Evolutionary conservation across 2,888 invertebrate genomes (phyloP), one percentile per base, ranked within the genome.

Genomic region (Carpatolechia fugitivella): DNA sequence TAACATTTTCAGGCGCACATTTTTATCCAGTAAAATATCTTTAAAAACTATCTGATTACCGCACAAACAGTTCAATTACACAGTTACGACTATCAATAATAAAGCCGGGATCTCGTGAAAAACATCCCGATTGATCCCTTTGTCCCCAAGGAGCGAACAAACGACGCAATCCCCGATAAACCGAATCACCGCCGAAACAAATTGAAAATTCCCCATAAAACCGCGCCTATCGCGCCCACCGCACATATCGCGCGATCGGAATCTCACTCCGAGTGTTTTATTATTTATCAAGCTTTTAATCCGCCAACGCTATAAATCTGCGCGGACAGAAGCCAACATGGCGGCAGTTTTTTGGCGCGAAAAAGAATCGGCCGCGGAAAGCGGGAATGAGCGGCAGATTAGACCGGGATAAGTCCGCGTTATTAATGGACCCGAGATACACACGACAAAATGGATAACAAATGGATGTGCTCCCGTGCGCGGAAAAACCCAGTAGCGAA

Each of bases 361-460:
- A 87, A 77, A 88, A 87, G 83, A 85, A 85, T 86, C 78, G 78
- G 66, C 78, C 82, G 89, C 82, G 87, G 87, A 89, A 87, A 85
- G 83, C 82, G 81, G 85, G 85, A 87, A 87, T 85, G 88, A 88
- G 84, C 77, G 80, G 72, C 77, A 85, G 88, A 89, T 89, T 88
- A 89, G 85, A 77, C 71, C 65, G 65, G 84, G 87, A 86, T 87
- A 87, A 88, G 80, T 79, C 82, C 74, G 56, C 61, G 80, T 88
- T 90, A 90, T 90, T 90, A 90, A 90, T 90, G 88, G 87, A 88
- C 79, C 82, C 63, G 78, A 78, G 85, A 82, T 86, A 86, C 80
- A 85, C 82, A 78, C 77, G 78, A 78, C 78, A 75, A 72, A 74
- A 78, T 74, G 85, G 82, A 83, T 86, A 85, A 82, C 74, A 76